Percentiles rank a stretch among this genome's conserved stretches.
These are phyloP conservation scores for Naso thynnoides DNA, from an alignment of 2,797 vertebrate species.

Conservation along the genomic window DNA sequence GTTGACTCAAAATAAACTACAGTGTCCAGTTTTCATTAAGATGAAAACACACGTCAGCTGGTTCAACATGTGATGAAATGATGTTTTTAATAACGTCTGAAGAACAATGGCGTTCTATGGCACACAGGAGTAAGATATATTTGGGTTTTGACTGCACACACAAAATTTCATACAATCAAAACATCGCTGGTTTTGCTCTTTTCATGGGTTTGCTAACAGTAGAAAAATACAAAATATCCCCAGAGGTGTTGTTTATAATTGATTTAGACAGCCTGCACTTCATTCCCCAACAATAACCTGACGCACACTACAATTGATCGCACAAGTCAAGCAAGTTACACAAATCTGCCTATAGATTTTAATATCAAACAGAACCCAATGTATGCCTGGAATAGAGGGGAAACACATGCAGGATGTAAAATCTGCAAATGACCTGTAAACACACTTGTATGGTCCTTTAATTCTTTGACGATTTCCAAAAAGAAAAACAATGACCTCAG, in stretches of 20 bases:
- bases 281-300: background rate
- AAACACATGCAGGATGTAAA: background rate
- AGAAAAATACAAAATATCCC: no score
- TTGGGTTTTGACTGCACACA: no score
- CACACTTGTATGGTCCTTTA: background rate
- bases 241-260: background rate
- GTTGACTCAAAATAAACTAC: background rate
- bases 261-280: background rate
- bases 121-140: background rate
- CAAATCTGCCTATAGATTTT: background rate
- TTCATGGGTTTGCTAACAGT: background rate
- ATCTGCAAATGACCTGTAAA: background rate
- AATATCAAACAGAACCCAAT: background rate
- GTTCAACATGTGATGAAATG: no score
- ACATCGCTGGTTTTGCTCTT: background rate
- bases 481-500: background rate
- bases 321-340: background rate
- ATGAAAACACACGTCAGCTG: no score
- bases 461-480: constrained; percentile 1
- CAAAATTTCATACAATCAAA: background rate
- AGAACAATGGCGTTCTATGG: no score
- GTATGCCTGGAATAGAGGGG: background rate
- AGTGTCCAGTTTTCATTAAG: background rate
- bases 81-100: no score
- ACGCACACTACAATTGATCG: background rate